Conservation (phyloP, 2,888 invertebrate species). For the Andrena bicolor region DNA sequence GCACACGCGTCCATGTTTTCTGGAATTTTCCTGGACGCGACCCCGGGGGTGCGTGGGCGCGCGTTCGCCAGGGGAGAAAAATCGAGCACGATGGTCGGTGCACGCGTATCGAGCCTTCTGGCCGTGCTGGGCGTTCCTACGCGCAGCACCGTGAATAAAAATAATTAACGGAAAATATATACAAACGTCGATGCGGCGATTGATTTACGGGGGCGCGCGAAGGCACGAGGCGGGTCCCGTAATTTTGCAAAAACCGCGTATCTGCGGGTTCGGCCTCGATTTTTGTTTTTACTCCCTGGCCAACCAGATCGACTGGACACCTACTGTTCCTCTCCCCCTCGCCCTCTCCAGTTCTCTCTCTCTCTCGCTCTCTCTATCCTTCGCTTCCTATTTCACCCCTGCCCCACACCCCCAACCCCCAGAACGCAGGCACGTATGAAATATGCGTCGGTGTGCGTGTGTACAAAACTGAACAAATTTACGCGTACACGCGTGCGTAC, state of each 20-base stretch:
- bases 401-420: background rate
- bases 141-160: slow-evolving; percentile 79
- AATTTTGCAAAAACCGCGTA: slow-evolving; percentile 80
- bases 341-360: slow-evolving; percentile 7
- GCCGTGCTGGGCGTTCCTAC: slow-evolving; percentile 72
- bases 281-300: slow-evolving; percentile 74
- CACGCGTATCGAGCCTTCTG: slow-evolving; percentile 43
- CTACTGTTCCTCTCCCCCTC: slow-evolving; percentile 26
- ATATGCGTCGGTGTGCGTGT: background rate
- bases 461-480: slow-evolving; percentile 21
- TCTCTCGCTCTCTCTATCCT: slow-evolving; percentile 3
- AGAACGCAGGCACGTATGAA: slow-evolving; percentile 8
- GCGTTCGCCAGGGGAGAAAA: background rate
- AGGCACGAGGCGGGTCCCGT: slow-evolving; percentile 75
- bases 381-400: slow-evolving; percentile 3
- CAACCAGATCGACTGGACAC: slow-evolving; percentile 66
- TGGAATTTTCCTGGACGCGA: slow-evolving; percentile 42
- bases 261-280: slow-evolving; percentile 79
- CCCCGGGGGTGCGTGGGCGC: background rate
- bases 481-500: slow-evolving; percentile 46
- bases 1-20: slow-evolving; percentile 31
- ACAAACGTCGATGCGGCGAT: slow-evolving; percentile 78
- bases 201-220: slow-evolving; percentile 79
- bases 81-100: slow-evolving; percentile 15
- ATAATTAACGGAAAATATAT: slow-evolving; percentile 80